Evolutionary conservation across 2,797 vertebrate species (phyloP).

Genomic region (Taenioides sp.): DNA sequence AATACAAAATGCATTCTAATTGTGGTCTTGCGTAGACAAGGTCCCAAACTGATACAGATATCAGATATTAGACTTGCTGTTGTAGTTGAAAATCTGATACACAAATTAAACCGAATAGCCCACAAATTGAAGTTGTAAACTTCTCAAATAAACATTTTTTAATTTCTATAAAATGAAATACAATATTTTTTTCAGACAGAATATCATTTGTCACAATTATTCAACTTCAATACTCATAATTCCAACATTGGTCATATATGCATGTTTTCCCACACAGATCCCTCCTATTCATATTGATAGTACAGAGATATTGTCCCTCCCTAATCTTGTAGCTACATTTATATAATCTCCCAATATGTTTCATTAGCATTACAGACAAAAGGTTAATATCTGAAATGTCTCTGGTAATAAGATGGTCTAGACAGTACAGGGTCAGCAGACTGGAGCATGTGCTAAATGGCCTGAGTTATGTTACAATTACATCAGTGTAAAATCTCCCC

Average conservation of each 20-base stretch:
- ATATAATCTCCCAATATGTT: background rate
- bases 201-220: background rate
- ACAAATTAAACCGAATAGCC: no score
- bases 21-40: background rate
- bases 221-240: background rate
- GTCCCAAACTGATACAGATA: background rate
- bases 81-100: background rate
- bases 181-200: background rate
- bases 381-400: background rate
- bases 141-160: background rate
- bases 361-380: conserved; percentile 4
- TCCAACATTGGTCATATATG: no score
- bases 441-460: conserved; percentile 28
- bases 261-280: no score
- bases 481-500: conserved; percentile 36
- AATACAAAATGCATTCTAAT: background rate
- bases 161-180: background rate
- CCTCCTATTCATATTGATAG: no score
- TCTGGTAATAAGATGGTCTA: conserved; percentile 3
- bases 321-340: background rate
- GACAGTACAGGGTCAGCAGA: conserved; percentile 40
- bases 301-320: no score
- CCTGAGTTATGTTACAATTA: conserved; percentile 22
- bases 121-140: background rate
- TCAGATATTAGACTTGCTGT: background rate